Evolutionary conservation across 92 coral and sea anemone species (phyloP).

Genomic region (Palythoa heliodiscus): DNA sequence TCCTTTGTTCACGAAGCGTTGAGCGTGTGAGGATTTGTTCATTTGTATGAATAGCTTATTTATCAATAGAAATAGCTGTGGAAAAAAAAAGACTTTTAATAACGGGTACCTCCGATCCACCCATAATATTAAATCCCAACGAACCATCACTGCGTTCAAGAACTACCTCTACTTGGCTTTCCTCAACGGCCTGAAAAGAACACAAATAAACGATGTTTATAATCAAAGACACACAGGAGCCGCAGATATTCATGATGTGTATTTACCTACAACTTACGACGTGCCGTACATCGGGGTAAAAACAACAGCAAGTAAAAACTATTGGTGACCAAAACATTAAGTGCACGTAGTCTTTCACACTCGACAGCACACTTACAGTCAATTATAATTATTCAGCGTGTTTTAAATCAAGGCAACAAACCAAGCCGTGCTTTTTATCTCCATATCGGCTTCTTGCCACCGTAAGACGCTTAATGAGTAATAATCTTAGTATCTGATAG

Average conservation of each 20-base stretch:
- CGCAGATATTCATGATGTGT: slow-evolving; percentile 64
- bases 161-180: slow-evolving; percentile 82
- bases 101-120: slow-evolving; percentile 79
- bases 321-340: slow-evolving; percentile 39
- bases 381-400: slow-evolving; percentile 23
- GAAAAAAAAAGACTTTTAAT: neutral
- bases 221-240: slow-evolving; percentile 68
- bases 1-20: slow-evolving; percentile 61
- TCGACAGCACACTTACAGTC: slow-evolving; percentile 56
- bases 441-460: slow-evolving; percentile 37
- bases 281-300: slow-evolving; percentile 75
- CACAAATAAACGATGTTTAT: slow-evolving; percentile 64
- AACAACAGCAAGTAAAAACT: slow-evolving; percentile 64
- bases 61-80: neutral
- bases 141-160: slow-evolving; percentile 84
- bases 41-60: slow-evolving; percentile 21
- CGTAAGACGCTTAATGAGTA: slow-evolving; percentile 26
- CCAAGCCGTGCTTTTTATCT: neutral
- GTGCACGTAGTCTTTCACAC: slow-evolving; percentile 60
- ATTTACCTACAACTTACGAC: slow-evolving; percentile 82
- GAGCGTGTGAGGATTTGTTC: slow-evolving; percentile 56
- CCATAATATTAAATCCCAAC: slow-evolving; percentile 94
- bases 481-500: slow-evolving; percentile 49
- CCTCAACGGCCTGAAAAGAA: slow-evolving; percentile 84
- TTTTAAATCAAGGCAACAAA: slow-evolving; percentile 21